Conservation (phyloP, 2,113 vertebrate species). For the Lutjanus erythropterus region DNA sequence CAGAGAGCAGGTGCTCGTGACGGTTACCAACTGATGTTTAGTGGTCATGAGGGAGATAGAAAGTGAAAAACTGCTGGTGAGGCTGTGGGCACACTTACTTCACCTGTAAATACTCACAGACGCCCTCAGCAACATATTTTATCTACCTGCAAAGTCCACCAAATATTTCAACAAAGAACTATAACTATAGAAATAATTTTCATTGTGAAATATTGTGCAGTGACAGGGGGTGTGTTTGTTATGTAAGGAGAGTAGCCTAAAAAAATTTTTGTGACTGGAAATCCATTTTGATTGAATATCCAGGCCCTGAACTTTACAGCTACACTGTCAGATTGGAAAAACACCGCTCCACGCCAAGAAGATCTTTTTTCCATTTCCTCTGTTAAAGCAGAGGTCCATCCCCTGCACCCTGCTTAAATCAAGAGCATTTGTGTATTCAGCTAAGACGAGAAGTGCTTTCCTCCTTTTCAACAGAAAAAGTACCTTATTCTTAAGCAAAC, state of each 20-base stretch:
- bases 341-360: constrained; percentile 63
- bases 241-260: constrained; percentile 61
- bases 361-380: constrained; percentile 37
- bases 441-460: neutral
- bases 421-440: constrained; percentile 6
- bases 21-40: constrained; percentile 55
- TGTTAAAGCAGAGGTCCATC: constrained; percentile 42
- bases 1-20: constrained; percentile 48
- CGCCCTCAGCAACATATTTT: neutral
- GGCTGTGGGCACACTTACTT: neutral
- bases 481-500: constrained; percentile 2
- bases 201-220: constrained; percentile 1
- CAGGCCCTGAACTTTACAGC: constrained; percentile 70
- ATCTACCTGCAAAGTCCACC: constrained; percentile 25
- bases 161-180: constrained; percentile 16
- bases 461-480: constrained; percentile 12
- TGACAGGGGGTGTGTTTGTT: constrained; percentile 50
- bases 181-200: too few relatives aligned
- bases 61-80: constrained; percentile 22
- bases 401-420: constrained; percentile 17
- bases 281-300: constrained; percentile 71
- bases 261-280: constrained; percentile 56
- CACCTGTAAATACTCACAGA: constrained; percentile 47
- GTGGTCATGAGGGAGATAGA: constrained; percentile 21
- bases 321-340: constrained; percentile 76